phyloP scores from a whole-genome alignment of 2,113 vertebrate species.

The Solea senegalensis region DNA sequence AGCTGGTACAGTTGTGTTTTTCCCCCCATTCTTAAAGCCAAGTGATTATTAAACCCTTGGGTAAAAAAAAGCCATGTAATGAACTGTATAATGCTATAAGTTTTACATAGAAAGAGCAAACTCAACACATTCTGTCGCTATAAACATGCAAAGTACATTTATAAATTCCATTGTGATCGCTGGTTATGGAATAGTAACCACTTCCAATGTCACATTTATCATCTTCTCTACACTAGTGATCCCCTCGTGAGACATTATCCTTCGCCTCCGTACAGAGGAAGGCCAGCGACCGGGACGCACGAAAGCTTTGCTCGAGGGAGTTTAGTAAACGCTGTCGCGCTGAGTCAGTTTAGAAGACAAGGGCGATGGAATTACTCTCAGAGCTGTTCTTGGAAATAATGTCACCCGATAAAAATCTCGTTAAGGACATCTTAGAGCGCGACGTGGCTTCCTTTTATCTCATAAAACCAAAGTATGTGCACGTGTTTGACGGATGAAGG shows the following conservation, averaged over 20 bases:
- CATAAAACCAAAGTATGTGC: not conserved
- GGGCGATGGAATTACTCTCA: slow-evolving; percentile 28
- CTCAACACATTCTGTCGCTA: not conserved
- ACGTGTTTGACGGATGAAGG: not conserved
- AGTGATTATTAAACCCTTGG: slow-evolving; percentile 33
- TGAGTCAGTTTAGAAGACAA: slow-evolving; percentile 22
- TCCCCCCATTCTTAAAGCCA: not conserved
- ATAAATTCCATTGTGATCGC: not conserved
- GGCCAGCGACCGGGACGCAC: slow-evolving; percentile 28
- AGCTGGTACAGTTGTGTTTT: slow-evolving; percentile 19
- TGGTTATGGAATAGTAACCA: too few species aligned
- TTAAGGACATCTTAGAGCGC: not conserved
- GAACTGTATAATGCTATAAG: slow-evolving; percentile 26
- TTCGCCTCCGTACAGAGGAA: slow-evolving; percentile 21
- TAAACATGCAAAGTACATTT: not conserved
- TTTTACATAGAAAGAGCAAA: slow-evolving; percentile 1
- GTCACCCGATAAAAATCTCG: not conserved
- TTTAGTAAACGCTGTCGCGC: not conserved
- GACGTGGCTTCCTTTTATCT: slow-evolving; percentile 1
- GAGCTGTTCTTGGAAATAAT: slow-evolving; percentile 16
- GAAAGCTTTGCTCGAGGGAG: slow-evolving; percentile 13
- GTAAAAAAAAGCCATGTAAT: slow-evolving; percentile 40
- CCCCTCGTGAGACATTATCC: slow-evolving; percentile 25
- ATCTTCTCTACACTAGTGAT: slow-evolving; percentile 7
- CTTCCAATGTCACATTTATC: not conserved